Conservation (phyloP, 2,797 vertebrate species). For the Cryptoblepharus egeriae region DNA sequence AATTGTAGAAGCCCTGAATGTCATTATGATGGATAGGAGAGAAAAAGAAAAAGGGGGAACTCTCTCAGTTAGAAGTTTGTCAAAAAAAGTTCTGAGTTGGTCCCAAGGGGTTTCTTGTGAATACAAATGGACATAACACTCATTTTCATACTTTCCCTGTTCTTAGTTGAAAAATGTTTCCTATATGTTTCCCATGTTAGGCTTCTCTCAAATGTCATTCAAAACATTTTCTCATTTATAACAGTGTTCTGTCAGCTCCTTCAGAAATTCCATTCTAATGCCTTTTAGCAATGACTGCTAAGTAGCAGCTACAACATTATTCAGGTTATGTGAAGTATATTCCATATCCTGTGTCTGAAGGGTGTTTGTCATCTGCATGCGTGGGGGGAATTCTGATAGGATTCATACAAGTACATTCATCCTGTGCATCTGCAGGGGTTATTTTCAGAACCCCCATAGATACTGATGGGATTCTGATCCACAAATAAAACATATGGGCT, state of each 20-base stretch:
- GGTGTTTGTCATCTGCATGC: not conserved
- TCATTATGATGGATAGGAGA: not conserved
- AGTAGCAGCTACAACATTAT: slow-evolving; percentile 45
- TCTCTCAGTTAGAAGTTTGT: not conserved
- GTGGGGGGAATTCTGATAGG: too few species aligned
- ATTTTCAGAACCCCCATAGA: too few species aligned
- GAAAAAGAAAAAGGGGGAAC: too few species aligned
- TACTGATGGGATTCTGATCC: too few species aligned
- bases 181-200: slow-evolving; percentile 11
- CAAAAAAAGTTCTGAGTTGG: slow-evolving; percentile 2
- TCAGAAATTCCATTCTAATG: slow-evolving; percentile 43
- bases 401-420: too few species aligned
- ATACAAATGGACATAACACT: slow-evolving; percentile 33
- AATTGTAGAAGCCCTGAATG: not conserved
- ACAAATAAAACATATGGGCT: not conserved
- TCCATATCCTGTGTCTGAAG: slow-evolving; percentile 2
- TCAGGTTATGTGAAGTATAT: slow-evolving; percentile 53
- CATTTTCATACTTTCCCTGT: slow-evolving; percentile 6
- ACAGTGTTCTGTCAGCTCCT: slow-evolving; percentile 35
- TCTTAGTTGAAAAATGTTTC: slow-evolving; percentile 24
- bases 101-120: slow-evolving; percentile 8
- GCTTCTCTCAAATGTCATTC: slow-evolving; percentile 42
- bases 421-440: not conserved
- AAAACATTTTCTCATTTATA: slow-evolving; percentile 50
- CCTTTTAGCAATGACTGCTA: slow-evolving; percentile 43